Percentiles rank a stretch among this genome's conserved stretches.
Evolutionary conservation across 2,797 vertebrate genomes (phyloP).

Genomic region (Hemibagrus guttatus): DNA sequence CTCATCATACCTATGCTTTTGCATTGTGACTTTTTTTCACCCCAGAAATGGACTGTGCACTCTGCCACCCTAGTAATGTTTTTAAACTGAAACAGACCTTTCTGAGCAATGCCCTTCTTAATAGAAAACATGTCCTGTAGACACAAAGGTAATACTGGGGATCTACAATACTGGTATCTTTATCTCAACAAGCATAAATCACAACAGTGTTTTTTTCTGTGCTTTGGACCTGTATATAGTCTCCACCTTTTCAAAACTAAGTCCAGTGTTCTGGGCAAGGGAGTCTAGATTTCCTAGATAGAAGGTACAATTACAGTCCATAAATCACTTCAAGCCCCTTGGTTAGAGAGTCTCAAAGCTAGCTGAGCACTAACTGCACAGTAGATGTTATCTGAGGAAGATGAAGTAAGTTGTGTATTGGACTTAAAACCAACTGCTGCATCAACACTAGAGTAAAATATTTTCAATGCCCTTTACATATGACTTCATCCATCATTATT

Average conservation of each 20-base stretch:
- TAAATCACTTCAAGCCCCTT: slow-evolving; percentile 46
- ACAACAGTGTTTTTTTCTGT: slow-evolving; percentile 23
- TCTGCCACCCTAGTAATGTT: slow-evolving; percentile 56
- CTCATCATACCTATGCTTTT: slow-evolving; percentile 54
- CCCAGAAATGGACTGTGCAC: slow-evolving; percentile 54
- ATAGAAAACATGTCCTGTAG: slow-evolving; percentile 67
- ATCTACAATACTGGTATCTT: slow-evolving; percentile 55
- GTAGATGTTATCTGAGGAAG: slow-evolving; percentile 29
- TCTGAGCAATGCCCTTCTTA: slow-evolving; percentile 49
- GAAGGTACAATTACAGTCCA: slow-evolving; percentile 45
- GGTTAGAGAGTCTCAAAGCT: slow-evolving; percentile 33
- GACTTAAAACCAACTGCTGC: slow-evolving; percentile 4
- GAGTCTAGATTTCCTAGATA: slow-evolving; percentile 47
- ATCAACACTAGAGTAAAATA: background rate
- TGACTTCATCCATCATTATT: background rate
- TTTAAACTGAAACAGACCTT: slow-evolving; percentile 64
- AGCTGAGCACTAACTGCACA: slow-evolving; percentile 32
- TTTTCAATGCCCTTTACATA: background rate
- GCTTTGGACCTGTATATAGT: slow-evolving; percentile 54
- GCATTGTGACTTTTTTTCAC: slow-evolving; percentile 67
- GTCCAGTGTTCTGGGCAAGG: slow-evolving; percentile 45
- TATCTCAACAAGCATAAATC: slow-evolving; percentile 63
- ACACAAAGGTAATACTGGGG: slow-evolving; percentile 56
- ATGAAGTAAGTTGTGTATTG: slow-evolving; percentile 12
- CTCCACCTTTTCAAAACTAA: slow-evolving; percentile 56